Percentiles rank a stretch among this genome's conserved stretches.
phyloP scores from a whole-genome alignment of 2,113 vertebrate species.

The Ptychochromis oligacanthus region DNA sequence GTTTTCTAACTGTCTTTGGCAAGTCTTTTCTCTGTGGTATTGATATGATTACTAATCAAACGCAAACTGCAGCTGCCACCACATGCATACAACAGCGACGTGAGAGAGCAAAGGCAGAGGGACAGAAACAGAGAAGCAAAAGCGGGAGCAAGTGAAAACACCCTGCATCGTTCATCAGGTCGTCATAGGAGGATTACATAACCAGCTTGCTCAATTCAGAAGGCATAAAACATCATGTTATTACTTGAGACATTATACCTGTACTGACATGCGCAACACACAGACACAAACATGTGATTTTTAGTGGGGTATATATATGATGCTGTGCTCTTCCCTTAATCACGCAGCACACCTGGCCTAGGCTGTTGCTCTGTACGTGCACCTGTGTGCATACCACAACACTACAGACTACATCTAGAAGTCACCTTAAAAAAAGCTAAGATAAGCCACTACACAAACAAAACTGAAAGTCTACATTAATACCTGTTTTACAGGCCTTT shows the following conservation, averaged over 20 bases:
- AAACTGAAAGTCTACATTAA: background rate
- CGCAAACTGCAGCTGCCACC: background rate
- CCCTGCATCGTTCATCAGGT: conserved; percentile 20
- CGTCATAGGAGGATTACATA: conserved; percentile 66
- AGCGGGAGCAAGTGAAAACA: conserved; percentile 36
- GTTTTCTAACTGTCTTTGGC: background rate
- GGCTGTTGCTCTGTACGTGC: background rate
- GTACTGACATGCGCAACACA: background rate
- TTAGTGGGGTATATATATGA: background rate
- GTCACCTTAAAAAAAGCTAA: background rate
- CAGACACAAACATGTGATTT: background rate
- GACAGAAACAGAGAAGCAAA: background rate
- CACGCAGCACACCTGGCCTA: background rate
- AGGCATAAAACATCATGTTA: background rate
- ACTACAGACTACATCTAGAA: background rate
- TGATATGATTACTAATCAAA: background rate
- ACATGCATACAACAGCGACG: background rate
- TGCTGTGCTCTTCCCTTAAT: background rate
- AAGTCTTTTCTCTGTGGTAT: background rate
- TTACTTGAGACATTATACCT: conserved; percentile 4
- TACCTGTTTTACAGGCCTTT: background rate
- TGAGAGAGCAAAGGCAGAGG: background rate
- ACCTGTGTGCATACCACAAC: background rate
- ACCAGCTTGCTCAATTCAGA: conserved; percentile 40
- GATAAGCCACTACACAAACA: background rate